These are phyloP conservation scores for Hesperia comma DNA, from an alignment of 2,888 invertebrate species.

Conservation along the genomic window DNA sequence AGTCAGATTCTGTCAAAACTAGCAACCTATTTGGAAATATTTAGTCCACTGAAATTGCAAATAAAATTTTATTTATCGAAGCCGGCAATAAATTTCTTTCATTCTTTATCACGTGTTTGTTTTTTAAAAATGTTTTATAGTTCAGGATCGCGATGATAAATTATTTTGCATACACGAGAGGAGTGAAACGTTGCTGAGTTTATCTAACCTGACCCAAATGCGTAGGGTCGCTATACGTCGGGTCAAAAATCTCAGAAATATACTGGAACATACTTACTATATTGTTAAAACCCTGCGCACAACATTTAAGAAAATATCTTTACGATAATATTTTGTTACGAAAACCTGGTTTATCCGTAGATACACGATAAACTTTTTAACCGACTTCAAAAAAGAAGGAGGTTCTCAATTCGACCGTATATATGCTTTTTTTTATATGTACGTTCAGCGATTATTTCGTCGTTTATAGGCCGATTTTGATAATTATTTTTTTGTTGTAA, in stretches of 20 bases:
- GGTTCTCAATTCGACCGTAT: no score
- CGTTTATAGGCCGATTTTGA: no score
- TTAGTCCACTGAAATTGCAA: not conserved
- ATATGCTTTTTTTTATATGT: no score
- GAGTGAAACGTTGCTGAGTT: slow-evolving; percentile 21
- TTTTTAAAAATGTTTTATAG: slow-evolving; percentile 27
- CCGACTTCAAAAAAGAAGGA: no score
- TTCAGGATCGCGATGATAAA: slow-evolving; percentile 30
- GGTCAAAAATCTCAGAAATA: not conserved
- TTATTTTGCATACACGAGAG: slow-evolving; percentile 28
- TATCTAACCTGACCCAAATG: slow-evolving; percentile 30
- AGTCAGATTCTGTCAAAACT: not conserved
- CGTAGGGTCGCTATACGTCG: slow-evolving; percentile 2
- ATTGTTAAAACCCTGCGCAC: no score
- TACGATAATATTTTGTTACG: no score
- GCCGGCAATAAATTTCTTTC: slow-evolving; percentile 12
- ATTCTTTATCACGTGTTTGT: slow-evolving; percentile 11
- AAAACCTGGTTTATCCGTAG: no score
- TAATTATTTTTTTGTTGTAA: no score
- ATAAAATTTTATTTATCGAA: not conserved
- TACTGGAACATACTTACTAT: not conserved
- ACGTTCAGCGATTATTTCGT: no score
- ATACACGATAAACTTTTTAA: no score
- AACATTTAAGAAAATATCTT: no score
- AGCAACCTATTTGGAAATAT: not conserved